These are phyloP conservation scores for Phaethon lepturus DNA, from an alignment of 2,113 vertebrate genomes.

Conservation along the genomic window DNA sequence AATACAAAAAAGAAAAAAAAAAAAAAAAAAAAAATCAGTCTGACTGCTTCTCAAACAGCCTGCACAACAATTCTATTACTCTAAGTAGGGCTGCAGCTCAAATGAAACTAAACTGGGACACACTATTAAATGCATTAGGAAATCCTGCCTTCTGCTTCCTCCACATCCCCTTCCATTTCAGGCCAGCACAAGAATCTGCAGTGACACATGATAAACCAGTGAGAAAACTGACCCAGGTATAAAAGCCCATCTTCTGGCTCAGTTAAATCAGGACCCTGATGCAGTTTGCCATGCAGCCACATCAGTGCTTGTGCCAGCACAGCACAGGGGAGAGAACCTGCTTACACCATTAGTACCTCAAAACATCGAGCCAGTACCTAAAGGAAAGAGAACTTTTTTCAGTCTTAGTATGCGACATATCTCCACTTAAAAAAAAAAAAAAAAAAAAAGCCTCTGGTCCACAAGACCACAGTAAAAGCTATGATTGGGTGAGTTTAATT, in stretches of 20 bases:
- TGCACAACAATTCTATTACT: background rate
- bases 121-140: background rate
- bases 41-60: background rate
- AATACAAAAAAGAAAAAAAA: background rate
- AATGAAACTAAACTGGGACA: background rate
- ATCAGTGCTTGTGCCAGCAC: background rate
- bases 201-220: background rate
- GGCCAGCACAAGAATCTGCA: background rate
- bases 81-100: background rate
- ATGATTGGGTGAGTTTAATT: background rate
- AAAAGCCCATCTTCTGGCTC: background rate
- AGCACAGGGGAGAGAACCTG: background rate
- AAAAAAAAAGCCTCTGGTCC: background rate
- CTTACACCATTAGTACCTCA: background rate
- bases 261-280: background rate
- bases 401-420: background rate
- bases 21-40: background rate
- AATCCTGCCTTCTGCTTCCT: background rate
- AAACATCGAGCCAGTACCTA: background rate
- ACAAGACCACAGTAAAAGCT: slow-evolving; percentile 15
- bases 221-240: background rate
- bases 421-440: background rate
- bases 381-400: background rate
- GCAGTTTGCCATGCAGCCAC: background rate
- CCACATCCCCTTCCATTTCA: background rate